These are phyloP conservation scores for Acanthococcus lagerstroemiae DNA, from an alignment of 2,888 invertebrate species.

Conservation along the genomic window DNA sequence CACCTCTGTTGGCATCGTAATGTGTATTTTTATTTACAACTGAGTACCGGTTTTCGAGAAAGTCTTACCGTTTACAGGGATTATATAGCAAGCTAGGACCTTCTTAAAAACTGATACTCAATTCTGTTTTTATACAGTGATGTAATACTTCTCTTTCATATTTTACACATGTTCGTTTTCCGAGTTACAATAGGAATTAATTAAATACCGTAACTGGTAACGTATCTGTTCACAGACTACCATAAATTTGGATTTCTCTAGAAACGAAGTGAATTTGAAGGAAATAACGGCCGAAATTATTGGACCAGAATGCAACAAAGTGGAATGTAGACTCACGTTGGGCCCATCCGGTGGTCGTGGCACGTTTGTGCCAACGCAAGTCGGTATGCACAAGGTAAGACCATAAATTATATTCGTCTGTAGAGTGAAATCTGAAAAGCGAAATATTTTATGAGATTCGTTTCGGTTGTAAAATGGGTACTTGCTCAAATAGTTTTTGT, in stretches of 20 bases:
- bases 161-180: neutral
- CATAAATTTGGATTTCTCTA: slow-evolving; percentile 64
- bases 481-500: too few species aligned
- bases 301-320: slow-evolving; percentile 62
- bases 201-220: neutral
- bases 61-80: too few species aligned
- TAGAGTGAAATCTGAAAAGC: too few species aligned
- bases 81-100: too few species aligned
- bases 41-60: too few species aligned
- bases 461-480: too few species aligned
- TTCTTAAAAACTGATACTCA: neutral
- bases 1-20: too few species aligned
- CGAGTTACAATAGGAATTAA: too few species aligned
- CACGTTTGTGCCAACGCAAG: slow-evolving; percentile 74
- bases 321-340: slow-evolving; percentile 51
- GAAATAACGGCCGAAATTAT: slow-evolving; percentile 66
- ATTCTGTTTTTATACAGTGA: neutral
- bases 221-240: slow-evolving; percentile 52
- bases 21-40: too few species aligned
- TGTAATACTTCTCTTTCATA: neutral
- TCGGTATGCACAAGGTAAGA: slow-evolving; percentile 87
- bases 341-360: slow-evolving; percentile 64
- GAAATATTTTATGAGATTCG: too few species aligned
- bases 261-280: slow-evolving; percentile 57
- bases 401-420: too few species aligned